Base-by-base conservation (phyloP, 2,113 vertebrate genomes). In the Charina bottae region DNA sequence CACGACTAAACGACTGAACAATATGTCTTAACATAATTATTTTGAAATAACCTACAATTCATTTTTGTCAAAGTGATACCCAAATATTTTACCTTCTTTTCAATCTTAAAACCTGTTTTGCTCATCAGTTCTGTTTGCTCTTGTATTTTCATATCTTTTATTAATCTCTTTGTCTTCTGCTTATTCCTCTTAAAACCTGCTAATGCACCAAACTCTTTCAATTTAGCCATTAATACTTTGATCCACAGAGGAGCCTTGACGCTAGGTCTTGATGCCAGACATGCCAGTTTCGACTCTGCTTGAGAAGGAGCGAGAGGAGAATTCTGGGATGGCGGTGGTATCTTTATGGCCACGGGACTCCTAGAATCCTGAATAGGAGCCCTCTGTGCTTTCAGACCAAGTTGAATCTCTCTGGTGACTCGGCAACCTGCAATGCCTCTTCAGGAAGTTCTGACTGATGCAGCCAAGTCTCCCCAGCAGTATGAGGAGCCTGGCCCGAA, bases 341-440 rank as follows among this genome's bases (percentile, higher is more conserved):
- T 9, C 54, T 12, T 1, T 54, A 26, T 13, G 19, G 53, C 17
- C 6, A 1, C 5, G 8, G 15, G 13, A 3, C 23, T 54, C 3
- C 84, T 89, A 95, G 49, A 98, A 97, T 1, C 97, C 96, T 0
- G 98, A 97, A 68, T 98, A 95, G 26, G 98, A 98, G 2, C 98
- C 98, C 84, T 98, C 98, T 0, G 94, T 98, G 58, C 98, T 98
- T 91, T 98, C 97, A 0, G 98, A 98, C 98, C 98, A 98, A 6
- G 97, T 53, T 0, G 98, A 98, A 89, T 97, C 97, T 88, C 78
- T 96, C 85, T 97, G 95, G 58, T 96, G 96, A 4, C 94, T 87
- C 0, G 96, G 0, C 0, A 6, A 89, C 23, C 59, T 89, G 42
- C 86, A 37, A 0, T 95, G 95, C 2, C n/a, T 88, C 87, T 95